A percentile compares a stretch with the other conserved stretches of the same genome.
These are phyloP conservation scores for Eremophila alpestris DNA, from an alignment of 2,797 vertebrate genomes.

Conservation along the genomic window DNA sequence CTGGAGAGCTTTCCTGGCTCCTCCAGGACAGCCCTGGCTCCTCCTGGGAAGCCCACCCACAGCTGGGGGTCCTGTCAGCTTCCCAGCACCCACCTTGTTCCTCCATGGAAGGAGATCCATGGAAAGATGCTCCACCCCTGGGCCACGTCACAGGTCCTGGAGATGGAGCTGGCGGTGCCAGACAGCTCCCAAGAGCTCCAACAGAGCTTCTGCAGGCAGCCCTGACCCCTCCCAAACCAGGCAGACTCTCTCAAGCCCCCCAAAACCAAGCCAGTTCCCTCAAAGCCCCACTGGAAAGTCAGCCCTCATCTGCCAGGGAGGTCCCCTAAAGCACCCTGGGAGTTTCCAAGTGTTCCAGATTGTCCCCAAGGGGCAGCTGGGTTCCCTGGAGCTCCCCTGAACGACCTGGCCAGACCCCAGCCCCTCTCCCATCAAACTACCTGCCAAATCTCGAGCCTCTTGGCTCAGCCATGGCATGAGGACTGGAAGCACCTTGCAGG, in stretches of 20 bases:
- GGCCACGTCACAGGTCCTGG: neutral
- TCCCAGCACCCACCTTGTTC: neutral
- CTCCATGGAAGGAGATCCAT: neutral
- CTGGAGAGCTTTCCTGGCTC: neutral
- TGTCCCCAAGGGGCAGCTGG: rapidly evolving
- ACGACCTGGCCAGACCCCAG: neutral
- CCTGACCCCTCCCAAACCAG: neutral
- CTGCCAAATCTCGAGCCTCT: neutral
- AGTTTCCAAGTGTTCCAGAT: neutral
- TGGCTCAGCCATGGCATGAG: neutral
- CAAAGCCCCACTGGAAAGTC: neutral
- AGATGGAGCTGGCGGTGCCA: neutral
- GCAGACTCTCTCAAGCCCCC: neutral
- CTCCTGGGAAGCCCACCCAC: neutral
- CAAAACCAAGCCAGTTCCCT: neutral
- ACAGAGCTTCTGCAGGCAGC: neutral
- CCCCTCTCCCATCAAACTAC: neutral
- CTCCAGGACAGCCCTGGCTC: neutral
- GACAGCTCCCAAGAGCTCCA: neutral
- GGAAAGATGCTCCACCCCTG: neutral
- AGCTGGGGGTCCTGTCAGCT: neutral
- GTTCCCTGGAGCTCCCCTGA: neutral
- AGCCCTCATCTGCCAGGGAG: neutral
- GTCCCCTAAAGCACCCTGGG: neutral
- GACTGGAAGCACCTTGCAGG: neutral